A percentile compares a stretch with the other conserved stretches of the same genome.
These are phyloP conservation scores for Tetragonula carbonaria DNA, from an alignment of 2,888 invertebrate species.

Conservation along the genomic window DNA sequence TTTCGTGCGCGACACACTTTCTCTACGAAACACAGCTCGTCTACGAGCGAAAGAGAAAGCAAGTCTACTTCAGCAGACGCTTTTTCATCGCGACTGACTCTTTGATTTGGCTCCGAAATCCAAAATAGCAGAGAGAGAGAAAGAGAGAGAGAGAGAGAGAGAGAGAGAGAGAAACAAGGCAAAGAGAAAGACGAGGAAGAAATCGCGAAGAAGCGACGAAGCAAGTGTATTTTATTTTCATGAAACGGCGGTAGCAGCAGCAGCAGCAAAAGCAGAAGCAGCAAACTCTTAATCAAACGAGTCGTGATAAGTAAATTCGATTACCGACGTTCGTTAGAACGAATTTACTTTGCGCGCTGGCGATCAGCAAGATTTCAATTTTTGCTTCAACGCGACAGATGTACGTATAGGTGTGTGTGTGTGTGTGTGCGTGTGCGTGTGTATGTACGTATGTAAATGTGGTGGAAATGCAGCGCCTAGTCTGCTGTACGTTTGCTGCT, in stretches of 20 bases:
- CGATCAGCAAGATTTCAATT: slow-evolving; percentile 57
- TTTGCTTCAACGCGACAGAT: slow-evolving; percentile 36
- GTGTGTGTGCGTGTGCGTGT: no score
- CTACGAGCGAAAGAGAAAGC: slow-evolving; percentile 48
- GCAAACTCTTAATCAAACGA: slow-evolving; percentile 10
- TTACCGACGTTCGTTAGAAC: slow-evolving; percentile 55
- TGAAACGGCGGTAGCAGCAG: slow-evolving; percentile 2
- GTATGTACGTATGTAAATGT: slow-evolving; percentile 3
- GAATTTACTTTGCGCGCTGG: slow-evolving; percentile 57
- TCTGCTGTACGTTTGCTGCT: not conserved
- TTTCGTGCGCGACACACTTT: slow-evolving; percentile 42
- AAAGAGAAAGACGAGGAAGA: not conserved
- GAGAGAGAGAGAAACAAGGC: not conserved
- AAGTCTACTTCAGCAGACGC: not conserved
- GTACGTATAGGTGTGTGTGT: not conserved
- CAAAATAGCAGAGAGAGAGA: no score
- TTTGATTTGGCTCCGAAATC: not conserved
- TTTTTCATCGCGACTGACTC: not conserved
- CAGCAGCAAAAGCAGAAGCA: not conserved
- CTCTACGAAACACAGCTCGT: slow-evolving; percentile 18
- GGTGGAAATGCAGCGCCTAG: slow-evolving; percentile 4
- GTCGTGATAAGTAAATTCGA: slow-evolving; percentile 52
- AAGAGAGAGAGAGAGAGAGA: no score
- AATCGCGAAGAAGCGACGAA: not conserved
- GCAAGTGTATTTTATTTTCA: slow-evolving; percentile 16